Evolutionary conservation across 2,113 vertebrate species (phyloP), one percentile per base, ranked within the genome.

Genomic region (Oryzias woworae): DNA sequence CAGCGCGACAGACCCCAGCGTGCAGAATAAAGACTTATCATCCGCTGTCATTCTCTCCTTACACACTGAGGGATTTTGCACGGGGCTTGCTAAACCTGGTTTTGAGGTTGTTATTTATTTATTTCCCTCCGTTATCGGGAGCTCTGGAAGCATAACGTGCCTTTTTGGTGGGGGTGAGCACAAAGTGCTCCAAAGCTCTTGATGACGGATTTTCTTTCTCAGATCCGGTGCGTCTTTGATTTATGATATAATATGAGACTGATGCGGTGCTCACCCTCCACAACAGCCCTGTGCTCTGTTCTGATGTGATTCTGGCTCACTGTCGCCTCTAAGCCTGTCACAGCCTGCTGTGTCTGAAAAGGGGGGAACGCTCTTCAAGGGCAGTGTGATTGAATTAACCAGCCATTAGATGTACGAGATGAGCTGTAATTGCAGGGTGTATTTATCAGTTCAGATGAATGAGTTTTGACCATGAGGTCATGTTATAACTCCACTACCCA

Each of bases 1-100:
- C 77, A 54, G 72, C 58, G 53, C 78, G 79, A 83, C 82, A 82
- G 73, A 85, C 78, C 76, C 69, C 60, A 53, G 76, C 18, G 28
- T 66, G 77, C 70, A 74, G 73, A 82, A 85, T 80, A 78, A 78
- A 82, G 77, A 80, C 80, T 80, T 80, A 77, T 87, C 77, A 81
- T 76, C 72, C 5, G 23, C 81, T 79, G 82, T 85, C 80, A 62
- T 69, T 83, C 56, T 76, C 61, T 73, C 56, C 69, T 72, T 44
- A 75, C 73, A 82, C 72, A 71, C 80, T 66, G 18, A 62, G 71
- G 66, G 78, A 71, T 76, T 84, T 81, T 84, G 62, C 71, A 69
- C 72, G 56, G 71, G 69, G 63, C 58, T 72, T 18, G 66, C 69
- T 58, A 53, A 82, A 82, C 73, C 73, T 64, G 75, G 57, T 79